Conservation (phyloP, 1,140 invertebrate species). For the Galleria mellonella region DNA sequence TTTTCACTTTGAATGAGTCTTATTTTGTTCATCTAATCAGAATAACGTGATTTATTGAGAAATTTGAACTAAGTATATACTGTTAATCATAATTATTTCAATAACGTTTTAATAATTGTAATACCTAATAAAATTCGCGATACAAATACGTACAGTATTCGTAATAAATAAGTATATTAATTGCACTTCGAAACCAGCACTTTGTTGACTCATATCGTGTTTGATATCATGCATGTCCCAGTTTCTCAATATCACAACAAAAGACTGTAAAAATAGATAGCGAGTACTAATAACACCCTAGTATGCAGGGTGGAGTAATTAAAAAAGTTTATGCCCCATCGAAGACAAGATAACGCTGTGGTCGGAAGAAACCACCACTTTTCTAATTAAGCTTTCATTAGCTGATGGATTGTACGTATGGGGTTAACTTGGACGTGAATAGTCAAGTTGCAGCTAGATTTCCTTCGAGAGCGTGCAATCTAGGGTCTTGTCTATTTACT, state of each 20-base stretch:
- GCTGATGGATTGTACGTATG: slow-evolving; percentile 50
- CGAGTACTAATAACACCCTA: slow-evolving; percentile 15
- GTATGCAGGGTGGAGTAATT: slow-evolving; percentile 50
- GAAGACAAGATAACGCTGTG: slow-evolving; percentile 68
- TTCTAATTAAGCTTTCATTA: slow-evolving; percentile 71
- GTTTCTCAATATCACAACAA: slow-evolving; percentile 1
- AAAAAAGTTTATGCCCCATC: slow-evolving; percentile 59
- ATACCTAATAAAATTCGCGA: too few species aligned
- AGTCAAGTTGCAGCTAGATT: slow-evolving; percentile 3
- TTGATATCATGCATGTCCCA: not conserved
- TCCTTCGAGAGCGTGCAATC: not conserved
- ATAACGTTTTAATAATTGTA: too few species aligned
- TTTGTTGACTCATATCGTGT: not conserved
- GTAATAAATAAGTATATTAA: too few species aligned
- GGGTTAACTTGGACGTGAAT: slow-evolving; percentile 1
- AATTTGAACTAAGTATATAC: too few species aligned
- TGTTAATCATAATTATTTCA: too few species aligned
- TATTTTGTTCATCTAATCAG: too few species aligned
- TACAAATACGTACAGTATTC: too few species aligned
- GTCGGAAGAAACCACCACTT: slow-evolving; percentile 66
- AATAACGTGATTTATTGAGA: too few species aligned
- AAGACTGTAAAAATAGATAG: slow-evolving; percentile 3
- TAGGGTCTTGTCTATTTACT: too few species aligned
- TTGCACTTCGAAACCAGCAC: too few species aligned
- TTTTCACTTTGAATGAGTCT: too few species aligned